These are phyloP conservation scores for Pseudoatta argentina DNA, from an alignment of 1,140 invertebrate species.

Conservation along the genomic window DNA sequence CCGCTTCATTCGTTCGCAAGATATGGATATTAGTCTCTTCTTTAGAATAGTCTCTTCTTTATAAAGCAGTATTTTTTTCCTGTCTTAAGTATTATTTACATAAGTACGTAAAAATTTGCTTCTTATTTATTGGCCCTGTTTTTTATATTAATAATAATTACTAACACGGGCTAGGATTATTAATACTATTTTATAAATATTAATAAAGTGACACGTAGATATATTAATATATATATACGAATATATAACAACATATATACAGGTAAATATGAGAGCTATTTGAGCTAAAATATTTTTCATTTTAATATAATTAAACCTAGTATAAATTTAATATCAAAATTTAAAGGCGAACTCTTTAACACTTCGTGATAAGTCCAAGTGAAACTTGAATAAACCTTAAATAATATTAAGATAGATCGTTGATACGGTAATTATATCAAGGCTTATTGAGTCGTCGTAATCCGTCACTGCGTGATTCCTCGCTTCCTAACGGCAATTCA, in stretches of 20 bases:
- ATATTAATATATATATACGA: neutral
- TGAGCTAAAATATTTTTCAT: neutral
- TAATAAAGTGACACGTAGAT: no score
- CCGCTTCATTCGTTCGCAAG: neutral
- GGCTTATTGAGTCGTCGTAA: neutral
- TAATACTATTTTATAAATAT: no score
- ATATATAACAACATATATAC: neutral
- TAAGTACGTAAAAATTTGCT: no score
- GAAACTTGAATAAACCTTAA: neutral
- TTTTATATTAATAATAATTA: no score
- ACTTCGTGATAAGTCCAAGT: neutral
- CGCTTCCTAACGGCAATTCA: neutral
- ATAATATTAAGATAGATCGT: neutral
- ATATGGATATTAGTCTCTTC: neutral
- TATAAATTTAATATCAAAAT: conserved; percentile 1
- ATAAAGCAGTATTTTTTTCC: neutral
- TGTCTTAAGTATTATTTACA: neutral
- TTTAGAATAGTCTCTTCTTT: neutral
- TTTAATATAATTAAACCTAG: neutral
- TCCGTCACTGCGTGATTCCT: conserved; percentile 8
- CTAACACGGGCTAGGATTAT: no score
- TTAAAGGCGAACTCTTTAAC: neutral
- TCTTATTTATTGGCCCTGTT: no score
- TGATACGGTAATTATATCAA: neutral
- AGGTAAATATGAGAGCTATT: neutral